phyloP scores from a whole-genome alignment of 2,113 vertebrate genomes.

The Seriola rivoliana region DNA sequence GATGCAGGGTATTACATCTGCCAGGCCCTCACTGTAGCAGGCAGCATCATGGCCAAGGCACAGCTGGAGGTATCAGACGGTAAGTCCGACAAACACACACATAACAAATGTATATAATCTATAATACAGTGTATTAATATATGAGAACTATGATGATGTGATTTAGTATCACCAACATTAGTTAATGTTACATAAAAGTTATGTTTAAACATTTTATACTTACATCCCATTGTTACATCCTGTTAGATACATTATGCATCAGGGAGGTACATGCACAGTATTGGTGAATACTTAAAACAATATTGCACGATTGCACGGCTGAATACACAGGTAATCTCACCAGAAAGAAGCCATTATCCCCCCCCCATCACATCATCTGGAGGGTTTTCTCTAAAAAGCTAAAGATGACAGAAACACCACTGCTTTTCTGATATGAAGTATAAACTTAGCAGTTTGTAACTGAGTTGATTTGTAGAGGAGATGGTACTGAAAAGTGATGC shows the following conservation, averaged over 20 bases:
- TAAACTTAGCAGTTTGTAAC: neutral
- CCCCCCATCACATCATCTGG: neutral
- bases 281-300: slow-evolving; percentile 3
- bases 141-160: neutral
- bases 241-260: slow-evolving; percentile 11
- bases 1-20: slow-evolving; percentile 96
- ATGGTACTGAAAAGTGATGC: neutral
- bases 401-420: neutral
- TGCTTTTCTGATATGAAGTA: neutral
- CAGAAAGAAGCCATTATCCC: no score
- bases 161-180: neutral
- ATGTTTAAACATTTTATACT: neutral
- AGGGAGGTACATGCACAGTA: slow-evolving; percentile 20
- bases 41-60: slow-evolving; percentile 96
- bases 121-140: neutral
- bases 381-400: neutral
- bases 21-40: slow-evolving; percentile 95
- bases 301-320: slow-evolving; percentile 18
- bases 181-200: neutral
- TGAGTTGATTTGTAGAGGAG: neutral
- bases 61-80: slow-evolving; percentile 97
- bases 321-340: slow-evolving; percentile 32
- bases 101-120: slow-evolving; percentile 3
- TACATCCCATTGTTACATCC: slow-evolving; percentile 1
- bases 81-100: slow-evolving; percentile 74